Base-by-base conservation (phyloP, 37 sponge, comb jelly and placozoan genomes). In the Chondrosia reniformis region DNA sequence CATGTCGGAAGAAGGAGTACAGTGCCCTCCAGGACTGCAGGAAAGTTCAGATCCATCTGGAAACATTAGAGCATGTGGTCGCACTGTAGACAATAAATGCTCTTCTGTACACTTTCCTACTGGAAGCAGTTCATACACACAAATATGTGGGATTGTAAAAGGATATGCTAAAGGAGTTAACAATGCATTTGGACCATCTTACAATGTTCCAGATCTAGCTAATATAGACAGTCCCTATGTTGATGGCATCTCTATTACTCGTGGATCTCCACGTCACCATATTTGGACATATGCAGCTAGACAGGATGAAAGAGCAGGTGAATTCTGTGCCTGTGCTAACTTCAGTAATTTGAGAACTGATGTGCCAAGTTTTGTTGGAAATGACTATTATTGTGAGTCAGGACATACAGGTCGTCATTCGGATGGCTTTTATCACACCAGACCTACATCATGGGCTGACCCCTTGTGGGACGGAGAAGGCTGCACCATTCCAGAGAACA, bases 151-250 rank as follows among this genome's bases (percentile, higher is more conserved):
- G 41, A 69, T 37, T 13, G 43, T 69, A 41, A 36, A 40, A 7
- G 72, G 72, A 13, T 69, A 69, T 44, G 44, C 39, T 41, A 43
- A 25, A 43, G 72, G 72, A 69, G 36, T 2, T 15, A 40, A 34
- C 37, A 69, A 69, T 69, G 72, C 72, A 15, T 69, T 69, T 69
- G 72, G 72, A 25, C 72, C 72, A 69, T 30, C 32, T 19, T 66
- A 66, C 38, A 34, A 69, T 44, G n/a, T 25, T 39, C 39, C 17
- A 13, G 9, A 31, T 8, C 5, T 8, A 8, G 10, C 22, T 39
- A 34, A 5, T 25, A 34, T 69, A 34, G 43, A 69, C 22, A 44
- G 72, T 40, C 72, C 72, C 72, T 69, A 69, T 39, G 41, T 69
- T 4, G 72, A 69, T 40, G 72, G 72, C 9, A 69, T 69, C 72